phyloP scores from a whole-genome alignment of 2,113 vertebrate species.

The Zootoca vivipara region DNA sequence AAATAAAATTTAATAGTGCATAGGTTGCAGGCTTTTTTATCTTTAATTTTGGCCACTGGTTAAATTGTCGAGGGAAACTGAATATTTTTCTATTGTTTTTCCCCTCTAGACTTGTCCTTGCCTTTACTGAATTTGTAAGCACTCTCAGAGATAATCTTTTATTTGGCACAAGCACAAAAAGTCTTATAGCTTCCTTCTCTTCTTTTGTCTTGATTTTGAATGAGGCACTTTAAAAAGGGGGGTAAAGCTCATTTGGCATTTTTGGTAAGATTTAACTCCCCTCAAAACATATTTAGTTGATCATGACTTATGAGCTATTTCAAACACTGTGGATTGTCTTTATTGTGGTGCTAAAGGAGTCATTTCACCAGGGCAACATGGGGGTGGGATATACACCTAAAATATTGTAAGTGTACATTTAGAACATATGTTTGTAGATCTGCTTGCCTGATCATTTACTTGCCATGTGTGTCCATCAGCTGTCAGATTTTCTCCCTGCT shows the following conservation, averaged over 20 bases:
- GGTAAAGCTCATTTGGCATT: background rate
- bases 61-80: background rate
- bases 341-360: too few species aligned
- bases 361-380: too few species aligned
- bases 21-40: background rate
- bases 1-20: background rate
- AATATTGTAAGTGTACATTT: background rate
- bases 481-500: background rate
- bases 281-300: background rate
- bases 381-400: background rate
- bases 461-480: background rate
- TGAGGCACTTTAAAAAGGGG: background rate
- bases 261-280: background rate
- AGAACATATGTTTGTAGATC: background rate
- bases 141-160: conserved; percentile 22
- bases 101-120: background rate
- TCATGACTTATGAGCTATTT: background rate
- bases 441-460: background rate
- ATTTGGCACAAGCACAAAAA: conserved; percentile 5
- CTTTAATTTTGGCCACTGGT: background rate
- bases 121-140: conserved; percentile 20
- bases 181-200: background rate
- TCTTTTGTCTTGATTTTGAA: conserved; percentile 15
- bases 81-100: conserved; percentile 2
- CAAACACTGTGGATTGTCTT: background rate